A percentile compares a stretch with the other conserved stretches of the same genome.
phyloP scores from a whole-genome alignment of 2,888 invertebrate species.

The Phengaris alcon region DNA sequence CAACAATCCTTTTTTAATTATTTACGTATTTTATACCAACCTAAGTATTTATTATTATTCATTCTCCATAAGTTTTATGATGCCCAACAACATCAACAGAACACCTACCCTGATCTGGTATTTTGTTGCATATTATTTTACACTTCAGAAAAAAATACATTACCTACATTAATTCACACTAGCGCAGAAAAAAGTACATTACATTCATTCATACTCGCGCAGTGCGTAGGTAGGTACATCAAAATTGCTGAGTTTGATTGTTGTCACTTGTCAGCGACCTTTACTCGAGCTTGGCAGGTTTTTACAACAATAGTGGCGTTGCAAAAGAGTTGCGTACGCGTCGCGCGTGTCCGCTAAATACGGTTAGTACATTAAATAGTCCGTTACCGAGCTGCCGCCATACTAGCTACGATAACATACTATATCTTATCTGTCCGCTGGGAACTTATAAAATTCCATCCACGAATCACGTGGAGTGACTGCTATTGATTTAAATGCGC shows the following conservation, averaged over 20 bases:
- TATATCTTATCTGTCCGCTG: constrained; percentile 14
- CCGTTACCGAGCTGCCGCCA: background rate
- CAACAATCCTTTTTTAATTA: too few relatives aligned
- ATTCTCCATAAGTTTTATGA: too few relatives aligned
- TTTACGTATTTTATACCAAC: too few relatives aligned
- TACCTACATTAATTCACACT: background rate
- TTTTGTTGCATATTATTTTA: too few relatives aligned
- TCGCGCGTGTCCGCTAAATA: constrained; percentile 6
- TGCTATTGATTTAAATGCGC: background rate
- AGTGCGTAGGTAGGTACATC: background rate
- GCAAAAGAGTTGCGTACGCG: constrained; percentile 25
- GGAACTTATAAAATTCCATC: background rate
- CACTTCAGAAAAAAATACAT: background rate
- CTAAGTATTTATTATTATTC: too few relatives aligned
- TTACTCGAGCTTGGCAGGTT: constrained; percentile 7
- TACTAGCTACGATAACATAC: background rate
- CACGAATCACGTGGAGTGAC: background rate
- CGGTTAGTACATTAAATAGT: constrained; percentile 24
- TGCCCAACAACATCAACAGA: too few relatives aligned
- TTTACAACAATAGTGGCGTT: constrained; percentile 1
- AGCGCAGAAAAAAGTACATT: background rate
- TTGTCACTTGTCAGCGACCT: background rate
- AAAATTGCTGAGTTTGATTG: background rate
- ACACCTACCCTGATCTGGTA: too few relatives aligned
- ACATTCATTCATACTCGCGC: background rate